Base-by-base conservation (phyloP, 2,113 vertebrate species). In the pig (Sus scrofa) region DNA sequence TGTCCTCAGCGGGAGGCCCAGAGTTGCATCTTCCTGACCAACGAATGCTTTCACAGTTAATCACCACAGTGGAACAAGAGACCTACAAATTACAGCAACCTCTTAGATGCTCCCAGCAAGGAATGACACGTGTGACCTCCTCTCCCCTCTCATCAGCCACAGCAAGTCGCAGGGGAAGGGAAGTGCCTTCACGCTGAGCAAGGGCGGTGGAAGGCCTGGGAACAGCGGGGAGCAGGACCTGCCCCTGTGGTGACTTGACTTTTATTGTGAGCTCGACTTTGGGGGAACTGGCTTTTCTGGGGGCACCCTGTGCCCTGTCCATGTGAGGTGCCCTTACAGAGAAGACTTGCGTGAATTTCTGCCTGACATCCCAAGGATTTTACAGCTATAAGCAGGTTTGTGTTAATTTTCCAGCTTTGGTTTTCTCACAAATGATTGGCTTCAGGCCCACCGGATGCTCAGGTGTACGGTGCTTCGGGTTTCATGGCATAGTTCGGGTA, bases 251-350 rank as follows among this genome's bases (percentile, higher is more conserved):
- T 39, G 39, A 54, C 37, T 68, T 30, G 37, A 5, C 12, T 73
- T 87, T 77, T 87, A 91, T 32, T 87, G 39, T 62, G 68, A 83
- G 30, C 30, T 87, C n/a, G 62, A 30, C 5, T 39, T 96, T 67
- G 27, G 82, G 22, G 37, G 20, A 81, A 68, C 15, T 22, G 8
- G 56, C 73, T 82, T 84, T 62, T 20, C 52, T n/a, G 11, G 34
- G 75, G 24, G 22, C 3, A n/a, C 34, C 37, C 58, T 58, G 3
- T 58, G 24, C 58, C 18, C 26, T 85, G 37, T 30, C n/a, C 24
- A 56, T 67, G 18, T 65, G 13, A 67, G 8, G 6, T 16, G 12
- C 62, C 70, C 32, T 39, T 73, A 24, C n/a, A 58, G 18, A 93
- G 34, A 89, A 22, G 20, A 77, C 50, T 73, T 79, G n/a, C 37